Conservation (phyloP, 2,113 vertebrate genomes). For the Callocephalon fimbriatum region DNA sequence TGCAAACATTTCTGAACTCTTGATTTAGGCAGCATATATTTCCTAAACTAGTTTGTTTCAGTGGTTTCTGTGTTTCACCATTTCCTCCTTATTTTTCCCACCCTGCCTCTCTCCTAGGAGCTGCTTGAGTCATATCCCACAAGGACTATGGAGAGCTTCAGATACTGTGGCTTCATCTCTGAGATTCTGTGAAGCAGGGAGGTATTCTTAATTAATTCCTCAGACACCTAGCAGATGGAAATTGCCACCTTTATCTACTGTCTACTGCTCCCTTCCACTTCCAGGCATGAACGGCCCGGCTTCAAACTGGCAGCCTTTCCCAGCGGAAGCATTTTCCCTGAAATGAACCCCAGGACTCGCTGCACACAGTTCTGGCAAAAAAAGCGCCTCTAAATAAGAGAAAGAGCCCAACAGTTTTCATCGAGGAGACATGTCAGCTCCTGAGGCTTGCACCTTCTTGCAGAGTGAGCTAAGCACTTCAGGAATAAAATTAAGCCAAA, state of each 20-base stretch:
- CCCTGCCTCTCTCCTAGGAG: background rate
- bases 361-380: background rate
- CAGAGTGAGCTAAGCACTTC: background rate
- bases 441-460: background rate
- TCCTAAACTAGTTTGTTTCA: background rate
- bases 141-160: background rate
- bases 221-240: constrained; percentile 25
- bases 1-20: background rate
- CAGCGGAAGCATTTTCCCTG: background rate
- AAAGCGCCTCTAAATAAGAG: background rate
- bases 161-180: background rate
- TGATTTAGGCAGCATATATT: background rate
- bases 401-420: background rate
- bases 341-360: background rate
- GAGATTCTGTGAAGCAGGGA: background rate
- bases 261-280: background rate
- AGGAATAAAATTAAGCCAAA: background rate
- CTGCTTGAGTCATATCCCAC: background rate
- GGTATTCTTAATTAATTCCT: constrained; percentile 48
- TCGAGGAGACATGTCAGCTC: background rate
- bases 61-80: background rate
- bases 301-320: constrained; percentile 1
- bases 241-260: constrained; percentile 28
- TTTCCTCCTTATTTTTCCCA: background rate
- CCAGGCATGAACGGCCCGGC: background rate